Evolutionary conservation across 2,888 invertebrate genomes (phyloP), one percentile per base, ranked within the genome.

Genomic region (Syrphus vitripennis): DNA sequence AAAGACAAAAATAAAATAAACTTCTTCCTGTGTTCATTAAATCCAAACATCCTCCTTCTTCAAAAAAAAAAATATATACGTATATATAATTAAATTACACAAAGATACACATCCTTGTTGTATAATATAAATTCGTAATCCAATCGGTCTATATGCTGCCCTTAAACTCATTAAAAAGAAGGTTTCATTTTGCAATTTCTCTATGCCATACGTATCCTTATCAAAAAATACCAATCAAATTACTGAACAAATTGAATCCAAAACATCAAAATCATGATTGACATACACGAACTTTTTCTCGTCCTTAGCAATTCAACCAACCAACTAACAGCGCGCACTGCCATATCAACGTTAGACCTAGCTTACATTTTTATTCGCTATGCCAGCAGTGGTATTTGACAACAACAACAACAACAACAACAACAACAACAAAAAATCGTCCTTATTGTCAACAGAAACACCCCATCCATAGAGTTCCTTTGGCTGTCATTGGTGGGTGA

Each of bases 161-260:
- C 26, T 40, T 40, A 71, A 77, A 72, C 53, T 72, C 76, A 77
- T 84, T 80, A 78, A 84, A 76, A 83, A 79, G 55, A 76, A 71
- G 79, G 83, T 79, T 80, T 59, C 34, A 59, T 70, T 74, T 37
- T 12, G 21, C 26, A 19, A 67, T 59, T 72, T 42, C 16, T 19
- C 29, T 63, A 16, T 63, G 42, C 65, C 42, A 50, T 42, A 42
- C 24, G 61, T 69, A 59, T 77, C 84, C 72, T 55, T 61, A 59
- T 69, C 76, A 55, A 50, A 84, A n/a, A 80, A 84, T 84, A 37
- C 69, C 80, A 80, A 84, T 84, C 84, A 84, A 84, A 84, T 84
- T 69, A 69, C 67, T 48, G 57, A 48, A 76, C 76, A 77, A 84
- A 84, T 81, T 81, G 84, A 84, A 84, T 80, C 76, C 61, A 84